phyloP scores from a whole-genome alignment of 2,888 invertebrate species.

The Automeris io region DNA sequence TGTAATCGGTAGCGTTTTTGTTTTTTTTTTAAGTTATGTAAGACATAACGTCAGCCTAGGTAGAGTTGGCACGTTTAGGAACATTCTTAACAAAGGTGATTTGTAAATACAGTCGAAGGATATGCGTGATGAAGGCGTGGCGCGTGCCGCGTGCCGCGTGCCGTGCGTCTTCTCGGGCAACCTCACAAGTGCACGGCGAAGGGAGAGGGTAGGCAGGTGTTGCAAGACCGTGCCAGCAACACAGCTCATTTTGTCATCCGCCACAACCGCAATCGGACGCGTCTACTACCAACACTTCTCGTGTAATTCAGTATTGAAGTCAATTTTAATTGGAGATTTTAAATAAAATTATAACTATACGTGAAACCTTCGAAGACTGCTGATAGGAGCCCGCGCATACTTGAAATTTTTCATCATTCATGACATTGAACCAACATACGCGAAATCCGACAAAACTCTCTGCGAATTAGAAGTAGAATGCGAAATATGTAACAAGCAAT shows the following conservation, averaged over 20 bases:
- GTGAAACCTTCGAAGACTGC: too few species aligned
- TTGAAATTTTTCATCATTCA: too few species aligned
- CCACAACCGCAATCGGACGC: constrained; percentile 29
- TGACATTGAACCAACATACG: too few species aligned
- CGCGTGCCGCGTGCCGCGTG: constrained; percentile 37
- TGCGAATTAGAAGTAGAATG: too few species aligned
- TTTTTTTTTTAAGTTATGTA: too few species aligned
- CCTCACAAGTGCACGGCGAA: constrained; percentile 63
- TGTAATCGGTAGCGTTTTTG: too few species aligned
- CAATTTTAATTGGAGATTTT: not conserved
- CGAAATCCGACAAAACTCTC: too few species aligned
- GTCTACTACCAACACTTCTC: not conserved
- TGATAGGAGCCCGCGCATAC: too few species aligned
- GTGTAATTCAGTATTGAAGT: not conserved
- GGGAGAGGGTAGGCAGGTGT: constrained; percentile 48
- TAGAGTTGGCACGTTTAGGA: not conserved
- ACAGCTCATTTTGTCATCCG: constrained; percentile 43
- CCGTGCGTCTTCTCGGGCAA: constrained; percentile 38
- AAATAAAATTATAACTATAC: not conserved
- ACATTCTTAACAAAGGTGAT: not conserved
- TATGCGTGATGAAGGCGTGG: constrained; percentile 44
- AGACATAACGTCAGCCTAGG: not conserved
- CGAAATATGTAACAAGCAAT: too few species aligned
- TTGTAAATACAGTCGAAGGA: not conserved
- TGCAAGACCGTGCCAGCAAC: constrained; percentile 37